phyloP scores from a whole-genome alignment of 2,888 invertebrate genomes.

The Mythimna loreyi region DNA sequence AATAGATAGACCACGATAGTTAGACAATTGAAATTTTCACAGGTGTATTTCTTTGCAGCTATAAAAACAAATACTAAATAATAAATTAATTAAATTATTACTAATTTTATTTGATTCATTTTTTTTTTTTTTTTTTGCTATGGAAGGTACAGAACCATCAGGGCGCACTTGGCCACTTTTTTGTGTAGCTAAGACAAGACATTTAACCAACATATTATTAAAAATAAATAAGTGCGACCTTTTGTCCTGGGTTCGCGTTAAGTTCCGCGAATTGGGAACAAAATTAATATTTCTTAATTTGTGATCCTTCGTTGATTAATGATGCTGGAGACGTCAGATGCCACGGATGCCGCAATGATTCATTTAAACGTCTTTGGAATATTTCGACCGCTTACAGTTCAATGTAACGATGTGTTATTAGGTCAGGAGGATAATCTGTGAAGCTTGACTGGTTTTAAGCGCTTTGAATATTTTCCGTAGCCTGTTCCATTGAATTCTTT shows the following conservation, averaged over 20 bases:
- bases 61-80: too few relatives aligned
- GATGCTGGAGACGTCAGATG: slow-evolving; percentile 52
- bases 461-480: slow-evolving; percentile 1
- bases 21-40: too few relatives aligned
- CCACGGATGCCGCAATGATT: slow-evolving; percentile 59
- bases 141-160: too few relatives aligned
- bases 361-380: slow-evolving; percentile 55
- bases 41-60: too few relatives aligned
- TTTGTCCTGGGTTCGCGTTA: slow-evolving; percentile 25
- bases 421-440: slow-evolving; percentile 29
- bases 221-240: slow-evolving; percentile 36
- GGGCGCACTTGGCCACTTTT: not conserved
- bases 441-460: slow-evolving; percentile 4
- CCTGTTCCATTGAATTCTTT: not conserved
- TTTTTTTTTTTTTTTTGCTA: too few relatives aligned
- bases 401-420: slow-evolving; percentile 17
- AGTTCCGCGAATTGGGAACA: slow-evolving; percentile 57
- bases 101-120: too few relatives aligned
- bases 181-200: slow-evolving; percentile 8
- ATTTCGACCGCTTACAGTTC: slow-evolving; percentile 34
- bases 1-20: too few relatives aligned
- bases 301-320: slow-evolving; percentile 66
- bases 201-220: slow-evolving; percentile 13
- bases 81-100: too few relatives aligned
- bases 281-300: slow-evolving; percentile 60